These are phyloP conservation scores for Rhinolophus ferrumequinum DNA, from an alignment of 2,113 vertebrate genomes.

Conservation along the genomic window DNA sequence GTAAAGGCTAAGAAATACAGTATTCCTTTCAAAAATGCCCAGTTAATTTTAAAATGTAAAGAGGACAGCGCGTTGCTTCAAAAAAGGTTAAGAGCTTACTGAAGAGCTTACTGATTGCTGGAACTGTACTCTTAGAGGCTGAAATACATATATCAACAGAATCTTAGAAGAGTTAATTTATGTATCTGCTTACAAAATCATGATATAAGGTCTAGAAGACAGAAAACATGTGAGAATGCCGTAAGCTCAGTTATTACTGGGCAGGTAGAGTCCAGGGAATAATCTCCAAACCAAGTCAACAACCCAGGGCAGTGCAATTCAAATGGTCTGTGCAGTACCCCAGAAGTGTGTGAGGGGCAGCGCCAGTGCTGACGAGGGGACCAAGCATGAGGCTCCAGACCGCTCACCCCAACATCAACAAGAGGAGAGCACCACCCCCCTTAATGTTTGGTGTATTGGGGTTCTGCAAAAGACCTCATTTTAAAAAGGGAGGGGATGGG, in stretches of 20 bases:
- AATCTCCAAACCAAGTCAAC: neutral
- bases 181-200: slow-evolving; percentile 39
- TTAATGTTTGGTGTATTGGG: neutral
- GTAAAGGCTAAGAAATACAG: slow-evolving; percentile 64
- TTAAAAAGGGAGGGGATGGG: neutral
- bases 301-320: neutral
- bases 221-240: neutral
- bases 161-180: neutral
- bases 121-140: slow-evolving; percentile 4
- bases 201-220: neutral
- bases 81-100: slow-evolving; percentile 37
- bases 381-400: neutral
- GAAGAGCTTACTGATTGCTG: neutral
- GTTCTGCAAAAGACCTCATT: neutral
- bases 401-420: neutral
- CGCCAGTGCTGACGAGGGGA: neutral
- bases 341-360: neutral
- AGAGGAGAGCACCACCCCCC: neutral
- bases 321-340: neutral
- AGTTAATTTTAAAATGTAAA: slow-evolving; percentile 76
- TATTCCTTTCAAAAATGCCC: slow-evolving; percentile 76
- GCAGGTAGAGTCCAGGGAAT: neutral
- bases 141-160: neutral
- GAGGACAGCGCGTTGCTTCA: slow-evolving; percentile 42
- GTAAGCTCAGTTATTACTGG: neutral